Conservation (phyloP, 2,888 invertebrate genomes). For the Coenonympha arcania region DNA sequence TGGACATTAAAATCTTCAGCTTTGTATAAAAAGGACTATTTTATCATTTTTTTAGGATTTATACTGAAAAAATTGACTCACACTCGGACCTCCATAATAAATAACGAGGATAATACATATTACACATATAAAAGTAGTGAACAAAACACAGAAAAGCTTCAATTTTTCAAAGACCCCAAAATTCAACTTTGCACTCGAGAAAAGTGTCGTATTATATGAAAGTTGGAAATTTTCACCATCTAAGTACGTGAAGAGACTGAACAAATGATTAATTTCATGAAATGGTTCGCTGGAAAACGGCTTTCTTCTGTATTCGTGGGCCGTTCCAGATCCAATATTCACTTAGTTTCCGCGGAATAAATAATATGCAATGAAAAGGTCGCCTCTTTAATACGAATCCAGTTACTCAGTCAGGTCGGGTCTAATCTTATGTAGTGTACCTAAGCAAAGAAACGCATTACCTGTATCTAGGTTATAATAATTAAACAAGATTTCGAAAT, state of each 20-base stretch:
- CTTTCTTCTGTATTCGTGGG: slow-evolving; percentile 23
- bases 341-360: slow-evolving; percentile 15
- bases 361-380: slow-evolving; percentile 1
- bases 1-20: too few species aligned
- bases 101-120: too few species aligned
- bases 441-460: too few species aligned
- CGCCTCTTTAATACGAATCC: background rate
- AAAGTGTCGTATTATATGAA: slow-evolving; percentile 5
- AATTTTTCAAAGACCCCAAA: slow-evolving; percentile 4
- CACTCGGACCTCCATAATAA: background rate
- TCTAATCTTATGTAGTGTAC: too few species aligned
- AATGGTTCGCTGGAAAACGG: slow-evolving; percentile 17
- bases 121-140: background rate
- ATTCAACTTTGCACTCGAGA: background rate
- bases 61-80: background rate
- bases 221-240: slow-evolving; percentile 24
- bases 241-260: slow-evolving; percentile 29
- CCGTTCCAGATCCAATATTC: slow-evolving; percentile 22
- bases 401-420: background rate
- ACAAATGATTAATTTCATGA: slow-evolving; percentile 30
- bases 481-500: too few species aligned
- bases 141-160: background rate
- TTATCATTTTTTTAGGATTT: too few species aligned
- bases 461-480: too few species aligned
- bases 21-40: background rate